Evolutionary conservation across 2,888 invertebrate species (phyloP).

Genomic region (Dysmachus trigonus): DNA sequence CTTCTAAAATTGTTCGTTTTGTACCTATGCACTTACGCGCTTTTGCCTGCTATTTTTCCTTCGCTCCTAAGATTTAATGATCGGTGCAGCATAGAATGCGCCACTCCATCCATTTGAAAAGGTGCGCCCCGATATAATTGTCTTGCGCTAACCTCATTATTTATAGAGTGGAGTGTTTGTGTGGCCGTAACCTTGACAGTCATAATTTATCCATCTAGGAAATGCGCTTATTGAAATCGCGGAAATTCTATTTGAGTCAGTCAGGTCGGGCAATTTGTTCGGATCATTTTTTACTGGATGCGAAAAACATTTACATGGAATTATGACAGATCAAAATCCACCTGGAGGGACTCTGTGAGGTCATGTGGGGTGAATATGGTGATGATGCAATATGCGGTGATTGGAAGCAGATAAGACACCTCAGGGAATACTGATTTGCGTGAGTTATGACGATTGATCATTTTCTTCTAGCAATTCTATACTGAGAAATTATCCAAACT

Average conservation of each 20-base stretch:
- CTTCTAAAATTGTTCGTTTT: background rate
- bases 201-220: constrained; percentile 30
- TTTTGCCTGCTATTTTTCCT: background rate
- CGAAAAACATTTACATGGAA: background rate
- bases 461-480: background rate
- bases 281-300: background rate
- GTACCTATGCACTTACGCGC: background rate
- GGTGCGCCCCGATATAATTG: constrained; percentile 31
- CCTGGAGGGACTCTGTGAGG: background rate
- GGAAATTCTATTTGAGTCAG: constrained; percentile 32
- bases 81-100: constrained; percentile 18
- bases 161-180: constrained; percentile 3
- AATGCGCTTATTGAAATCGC: background rate
- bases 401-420: background rate
- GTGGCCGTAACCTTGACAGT: constrained; percentile 39
- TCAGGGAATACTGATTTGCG: background rate
- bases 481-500: background rate
- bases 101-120: constrained; percentile 27
- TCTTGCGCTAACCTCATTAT: constrained; percentile 29
- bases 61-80: constrained; percentile 5
- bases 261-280: background rate
- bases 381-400: background rate
- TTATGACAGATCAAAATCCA: background rate
- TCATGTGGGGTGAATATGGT: background rate
- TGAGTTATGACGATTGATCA: background rate